phyloP scores from a whole-genome alignment of 2,797 vertebrate genomes.

The Rhinogobio ventralis region DNA sequence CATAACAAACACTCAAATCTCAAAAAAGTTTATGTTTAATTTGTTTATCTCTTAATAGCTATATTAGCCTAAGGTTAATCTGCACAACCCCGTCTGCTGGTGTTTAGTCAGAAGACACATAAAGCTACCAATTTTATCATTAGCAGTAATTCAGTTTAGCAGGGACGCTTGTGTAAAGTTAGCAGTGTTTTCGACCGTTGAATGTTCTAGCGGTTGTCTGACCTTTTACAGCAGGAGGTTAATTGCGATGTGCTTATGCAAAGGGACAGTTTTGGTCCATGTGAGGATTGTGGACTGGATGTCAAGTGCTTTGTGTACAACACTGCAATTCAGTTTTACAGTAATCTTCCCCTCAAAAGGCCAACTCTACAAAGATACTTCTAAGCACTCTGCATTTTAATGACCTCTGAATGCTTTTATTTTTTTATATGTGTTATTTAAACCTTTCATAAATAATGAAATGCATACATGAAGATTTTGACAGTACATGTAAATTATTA shows the following conservation, averaged over 20 bases:
- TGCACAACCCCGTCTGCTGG: background rate
- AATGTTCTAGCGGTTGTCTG: conserved; percentile 57
- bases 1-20: background rate
- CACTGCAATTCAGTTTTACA: conserved; percentile 68
- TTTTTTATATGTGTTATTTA: conserved; percentile 46
- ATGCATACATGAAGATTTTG: background rate
- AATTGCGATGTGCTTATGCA: conserved; percentile 76
- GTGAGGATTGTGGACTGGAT: conserved; percentile 62
- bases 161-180: background rate
- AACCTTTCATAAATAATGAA: background rate
- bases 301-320: conserved; percentile 69
- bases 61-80: background rate
- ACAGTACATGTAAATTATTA: background rate
- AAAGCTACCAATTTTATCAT: background rate
- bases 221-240: conserved; percentile 71
- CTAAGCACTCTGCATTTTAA: conserved; percentile 66
- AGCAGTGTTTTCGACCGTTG: conserved; percentile 62
- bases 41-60: conserved; percentile 10
- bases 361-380: conserved; percentile 50
- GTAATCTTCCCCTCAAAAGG: conserved; percentile 64
- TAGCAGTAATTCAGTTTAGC: background rate
- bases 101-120: background rate
- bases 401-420: conserved; percentile 60
- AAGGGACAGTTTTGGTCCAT: conserved; percentile 65
- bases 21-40: background rate